These are phyloP conservation scores for Cerceris ruficornis DNA, from an alignment of 2,888 invertebrate genomes.

Conservation along the genomic window DNA sequence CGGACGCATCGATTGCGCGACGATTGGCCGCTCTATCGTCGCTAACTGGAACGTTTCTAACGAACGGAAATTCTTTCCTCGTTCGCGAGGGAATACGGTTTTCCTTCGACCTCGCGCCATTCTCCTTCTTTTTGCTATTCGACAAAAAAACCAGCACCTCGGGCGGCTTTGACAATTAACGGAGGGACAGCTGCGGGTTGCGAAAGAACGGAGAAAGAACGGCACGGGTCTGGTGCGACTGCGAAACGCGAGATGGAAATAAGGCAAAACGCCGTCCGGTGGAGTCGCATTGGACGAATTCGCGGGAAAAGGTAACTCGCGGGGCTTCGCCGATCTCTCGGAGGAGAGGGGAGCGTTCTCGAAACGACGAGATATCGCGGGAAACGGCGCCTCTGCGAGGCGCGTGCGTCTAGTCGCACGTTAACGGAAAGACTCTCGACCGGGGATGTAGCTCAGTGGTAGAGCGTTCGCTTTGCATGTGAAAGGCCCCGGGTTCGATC, in stretches of 20 bases:
- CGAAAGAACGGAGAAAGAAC: too few relatives aligned
- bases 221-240: too few relatives aligned
- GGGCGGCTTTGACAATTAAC: too few relatives aligned
- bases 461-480: slow-evolving; percentile 99
- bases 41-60: slow-evolving; percentile 43
- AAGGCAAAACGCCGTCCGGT: too few relatives aligned
- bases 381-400: background rate
- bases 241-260: too few relatives aligned
- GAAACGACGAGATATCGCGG: background rate
- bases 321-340: too few relatives aligned
- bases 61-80: slow-evolving; percentile 47
- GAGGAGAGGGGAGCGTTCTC: too few relatives aligned
- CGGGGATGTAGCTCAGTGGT: slow-evolving; percentile 98
- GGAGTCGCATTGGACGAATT: too few relatives aligned
- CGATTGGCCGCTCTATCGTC: slow-evolving; percentile 24
- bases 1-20: slow-evolving; percentile 37
- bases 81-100: background rate
- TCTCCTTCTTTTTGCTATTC: background rate
- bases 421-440: background rate
- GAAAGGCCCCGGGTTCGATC: slow-evolving; percentile 99
- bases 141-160: too few relatives aligned
- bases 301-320: too few relatives aligned
- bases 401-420: background rate
- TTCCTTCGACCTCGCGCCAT: slow-evolving; percentile 7
- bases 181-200: too few relatives aligned